Evolutionary conservation across 37 sponge, comb jelly and placozoan species (phyloP), one percentile per base, ranked within the genome.

Genomic region (Beroe forskalii): DNA sequence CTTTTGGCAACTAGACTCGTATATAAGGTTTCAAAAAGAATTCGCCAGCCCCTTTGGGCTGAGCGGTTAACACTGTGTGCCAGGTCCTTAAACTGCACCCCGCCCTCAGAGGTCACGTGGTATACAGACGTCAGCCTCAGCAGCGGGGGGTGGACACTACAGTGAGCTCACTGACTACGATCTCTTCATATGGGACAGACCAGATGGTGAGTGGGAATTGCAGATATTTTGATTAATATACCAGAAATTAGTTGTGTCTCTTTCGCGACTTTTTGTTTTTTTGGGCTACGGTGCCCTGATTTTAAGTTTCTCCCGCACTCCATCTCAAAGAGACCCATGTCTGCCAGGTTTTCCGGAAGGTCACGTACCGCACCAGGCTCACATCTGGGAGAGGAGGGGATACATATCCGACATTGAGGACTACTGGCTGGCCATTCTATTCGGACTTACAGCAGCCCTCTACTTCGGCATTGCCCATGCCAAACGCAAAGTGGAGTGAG

Each of bases 321-420:
- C n/a, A n/a, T n/a, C n/a, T n/a, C n/a, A n/a, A n/a, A n/a, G n/a
- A n/a, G n/a, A n/a, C n/a, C n/a, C n/a, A n/a, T n/a, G n/a, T n/a
- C n/a, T n/a, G 12, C 55, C 86, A 80, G 86, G 86, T n/a, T 80
- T 80, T 27, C 28, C 9, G 27, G 86, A 80, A 25, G 86, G 86
- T 9, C 55, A 32, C n/a, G 40, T 35, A 4, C 86, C 86, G 12
- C 86, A 80, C 55, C 28, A 43, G 3, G 86, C 28, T 8, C 40
- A 80, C 40, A 6, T 4, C 28, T 80, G 86, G 86, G 86, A 80
- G 55, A 17, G 86, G 35, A 41, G 22, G 86, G 44, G 30, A 1
- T 35, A 31, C 20, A 0, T 32, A 1, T 33, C 72, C 39, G 72
- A 69, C 8, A 32, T 69, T 69, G 72, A 69, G 38, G 72, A 69